Base-by-base conservation (phyloP, 2,113 vertebrate species). In the Myiagra hebetior region DNA sequence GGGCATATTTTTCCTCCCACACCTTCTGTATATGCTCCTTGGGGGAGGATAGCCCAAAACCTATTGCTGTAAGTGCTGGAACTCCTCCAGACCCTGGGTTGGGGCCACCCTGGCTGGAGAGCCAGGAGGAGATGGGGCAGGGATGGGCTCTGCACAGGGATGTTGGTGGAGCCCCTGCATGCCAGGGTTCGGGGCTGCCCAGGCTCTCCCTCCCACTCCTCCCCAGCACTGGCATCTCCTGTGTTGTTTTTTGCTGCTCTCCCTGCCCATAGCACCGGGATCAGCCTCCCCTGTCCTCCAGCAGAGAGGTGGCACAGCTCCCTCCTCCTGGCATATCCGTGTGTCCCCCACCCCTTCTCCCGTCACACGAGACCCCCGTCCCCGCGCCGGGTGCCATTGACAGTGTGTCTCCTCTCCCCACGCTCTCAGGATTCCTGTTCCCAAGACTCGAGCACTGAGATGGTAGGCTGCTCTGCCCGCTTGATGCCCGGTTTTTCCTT, bases 381-480 rank as follows among this genome's bases (percentile, higher is more conserved):
- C 70, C 68, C 2, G 3, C 2, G 2, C 2, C 7, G 47, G 79
- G 35, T 70, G 78, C 78, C 1, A 10, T 44, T 97, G 95, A 96
- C n/a, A 1, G 76, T 96, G 75, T 95, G 75, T 97, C 96, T 97
- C 95, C 82, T 97, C 63, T 95, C 89, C 91, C 78, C 88, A 86
- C 18, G 80, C 94, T 90, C 11, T 10, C 94, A 96, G 91, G 91
- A 95, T 46, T 95, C 95, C 91, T 30, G 91, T 76, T 97, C 95
- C 72, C 96, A 95, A 84, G 89, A 94, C 83, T 96, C 81, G 9
- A 85, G 94, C 82, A 70, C 55, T 47, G 80, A 97, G 76, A 96
- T 82, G 98, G 93, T 95, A 96, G 94, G 96, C 97, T 95, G 82
- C 75, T 92, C 67, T 95, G 90, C 85, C 98, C 7, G 39, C 72